Base-by-base conservation (phyloP, 2,888 invertebrate genomes). In the Lydus trimaculatus region DNA sequence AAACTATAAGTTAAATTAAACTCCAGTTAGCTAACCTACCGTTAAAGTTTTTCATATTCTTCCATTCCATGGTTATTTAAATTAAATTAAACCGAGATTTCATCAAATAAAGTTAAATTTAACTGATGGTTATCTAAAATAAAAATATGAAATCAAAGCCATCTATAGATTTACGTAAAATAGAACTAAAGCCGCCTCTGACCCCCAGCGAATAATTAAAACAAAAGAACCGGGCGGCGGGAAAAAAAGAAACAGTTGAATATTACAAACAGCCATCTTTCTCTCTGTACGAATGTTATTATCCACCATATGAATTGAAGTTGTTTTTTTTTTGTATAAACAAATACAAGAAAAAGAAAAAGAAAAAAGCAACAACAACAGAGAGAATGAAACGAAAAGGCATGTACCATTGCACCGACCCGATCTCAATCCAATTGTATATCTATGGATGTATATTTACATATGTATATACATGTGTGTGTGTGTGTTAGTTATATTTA, bases 231-330 rank as follows among this genome's bases (percentile, higher is more conserved):
- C 2, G 4, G 4, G 2, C 2, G 28, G 4, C 2, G 28, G 4
- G 28, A 28, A 28, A 28, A 2, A 28, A 28, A 28, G 7, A 52
- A 9, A 52, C 23, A 52, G 52, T 52, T 52, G 52, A 25, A 52
- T 52, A 52, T 43, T 43, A 25, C 52, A n/a, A n/a, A n/a, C n/a
- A 52, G 52, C 23, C 52, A 52, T 52, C 23, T 52, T 52, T 52
- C 52, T 52, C 2, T 52, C 20, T 23, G 48, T 9, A 20, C 20
- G 9, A 20, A 48, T 48, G 48, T 52, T 23, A 25, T 52, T 11
- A 52, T 52, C 23, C 23, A 25, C 52, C 52, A 52, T 52, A 52
- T 52, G 52, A 48, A 48, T 48, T 20, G 20, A 25, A 52, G 1
- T 13, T 52, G 2, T 25, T 23, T 11, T 48, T 8, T 48, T n/a